Evolutionary conservation across 1,140 invertebrate genomes (phyloP), one percentile per base, ranked within the genome.

Genomic region (Pachypeltis micranthus): DNA sequence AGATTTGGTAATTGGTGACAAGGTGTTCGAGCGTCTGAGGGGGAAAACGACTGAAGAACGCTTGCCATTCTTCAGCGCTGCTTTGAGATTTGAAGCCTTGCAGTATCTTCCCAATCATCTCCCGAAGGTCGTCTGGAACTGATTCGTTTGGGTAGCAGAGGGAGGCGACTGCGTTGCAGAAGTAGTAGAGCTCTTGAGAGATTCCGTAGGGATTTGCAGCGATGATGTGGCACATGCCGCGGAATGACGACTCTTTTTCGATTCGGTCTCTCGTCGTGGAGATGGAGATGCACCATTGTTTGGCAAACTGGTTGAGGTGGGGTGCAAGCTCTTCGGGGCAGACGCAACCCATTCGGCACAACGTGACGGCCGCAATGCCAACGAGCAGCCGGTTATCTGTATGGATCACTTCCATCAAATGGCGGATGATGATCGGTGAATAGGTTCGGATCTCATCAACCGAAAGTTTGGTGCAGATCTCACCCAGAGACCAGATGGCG

Each of bases 291-390:
- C 89, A 98, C 96, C 96, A 98, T 83, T 95, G 92, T 83, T 92
- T 87, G 80, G 98, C 94, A 92, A 99, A 99, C 84, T 96, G 92
- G 82, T 93, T 90, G 85, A 99, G 93, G 83, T 88, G 87, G 81
- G 95, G 96, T 79, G 96, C 94, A 81, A 99, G 93, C 84, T 98
- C 94, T 82, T 93, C 89, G 78, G 95, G 93, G 85, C 96, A 98
- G 81, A 97, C 95, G 86, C 90, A 94, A 86, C 96, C 96, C 84
- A 99, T 91, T 80, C 96, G 93, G 86, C 96, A 96, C 84, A 99
- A 97, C 85, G 96, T 99, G 82, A 99, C 99, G 83, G 96, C 96
- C 98, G 90, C 77, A 74, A 75, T 72, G 72, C 74, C 75, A 79
- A 79, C 73, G 79, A 80, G 79, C 78, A 78, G 94, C 62, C 93